These are phyloP conservation scores for Coluber constrictor DNA, from an alignment of 2,797 vertebrate genomes.

Conservation along the genomic window DNA sequence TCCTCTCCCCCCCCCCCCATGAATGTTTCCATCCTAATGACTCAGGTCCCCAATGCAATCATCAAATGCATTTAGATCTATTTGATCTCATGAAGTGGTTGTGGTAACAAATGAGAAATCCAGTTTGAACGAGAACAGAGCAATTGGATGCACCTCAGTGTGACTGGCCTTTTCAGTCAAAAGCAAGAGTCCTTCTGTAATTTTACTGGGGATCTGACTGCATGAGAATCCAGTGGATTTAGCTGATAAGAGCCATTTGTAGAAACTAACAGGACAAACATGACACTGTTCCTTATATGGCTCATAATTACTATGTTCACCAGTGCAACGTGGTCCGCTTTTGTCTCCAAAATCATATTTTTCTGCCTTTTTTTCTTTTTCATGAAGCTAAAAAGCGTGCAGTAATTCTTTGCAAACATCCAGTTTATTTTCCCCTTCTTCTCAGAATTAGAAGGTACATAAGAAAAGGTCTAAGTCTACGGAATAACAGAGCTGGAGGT, in stretches of 20 bases:
- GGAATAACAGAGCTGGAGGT: not conserved
- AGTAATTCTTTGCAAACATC: not conserved
- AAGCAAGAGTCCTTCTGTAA: not conserved
- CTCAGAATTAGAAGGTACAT: not conserved
- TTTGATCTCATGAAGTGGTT: not conserved
- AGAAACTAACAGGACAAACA: not conserved
- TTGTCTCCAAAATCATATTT: not conserved
- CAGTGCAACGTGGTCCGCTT: not conserved
- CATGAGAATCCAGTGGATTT: not conserved
- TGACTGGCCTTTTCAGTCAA: not conserved
- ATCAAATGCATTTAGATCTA: not conserved
- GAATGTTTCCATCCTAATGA: not conserved
- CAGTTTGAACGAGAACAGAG: not conserved
- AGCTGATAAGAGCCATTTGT: not conserved
- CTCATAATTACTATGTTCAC: not conserved
- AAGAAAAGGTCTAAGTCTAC: not conserved
- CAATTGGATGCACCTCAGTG: not conserved
- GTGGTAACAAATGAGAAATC: not conserved
- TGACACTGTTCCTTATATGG: not conserved
- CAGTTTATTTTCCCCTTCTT: not conserved
- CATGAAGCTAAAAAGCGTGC: not conserved
- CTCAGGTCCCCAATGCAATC: not conserved
- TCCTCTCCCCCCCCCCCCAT: not conserved
- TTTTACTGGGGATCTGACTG: not conserved
- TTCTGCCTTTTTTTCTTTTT: not conserved